Percentiles rank a stretch among this genome's conserved stretches.
phyloP scores from a whole-genome alignment of 2,797 vertebrate genomes.

The Sebastes melanostomus region DNA sequence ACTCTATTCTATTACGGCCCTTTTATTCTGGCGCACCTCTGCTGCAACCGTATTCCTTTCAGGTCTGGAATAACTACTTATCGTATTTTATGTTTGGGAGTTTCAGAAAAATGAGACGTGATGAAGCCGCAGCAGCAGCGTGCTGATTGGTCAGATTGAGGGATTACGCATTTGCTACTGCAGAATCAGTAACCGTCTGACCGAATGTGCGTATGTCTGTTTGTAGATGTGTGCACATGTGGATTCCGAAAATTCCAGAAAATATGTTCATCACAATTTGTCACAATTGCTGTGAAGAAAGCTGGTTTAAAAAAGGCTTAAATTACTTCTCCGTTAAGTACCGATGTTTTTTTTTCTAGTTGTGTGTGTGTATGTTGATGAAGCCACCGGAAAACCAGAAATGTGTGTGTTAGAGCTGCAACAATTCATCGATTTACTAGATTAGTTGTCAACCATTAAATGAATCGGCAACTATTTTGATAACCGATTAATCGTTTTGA shows the following conservation, averaged over 20 bases:
- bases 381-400: background rate
- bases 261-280: background rate
- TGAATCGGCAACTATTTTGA: too few relatives aligned
- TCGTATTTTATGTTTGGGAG: slow-evolving; percentile 35
- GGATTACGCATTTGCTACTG: background rate
- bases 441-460: too few relatives aligned
- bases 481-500: too few relatives aligned
- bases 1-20: slow-evolving; percentile 39
- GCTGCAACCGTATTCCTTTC: slow-evolving; percentile 35
- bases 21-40: slow-evolving; percentile 54
- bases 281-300: background rate
- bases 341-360: background rate
- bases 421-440: too few relatives aligned
- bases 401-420: background rate
- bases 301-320: background rate
- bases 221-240: background rate
- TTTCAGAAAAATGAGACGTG: slow-evolving; percentile 42
- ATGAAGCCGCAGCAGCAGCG: slow-evolving; percentile 9
- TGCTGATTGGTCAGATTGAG: slow-evolving; percentile 22
- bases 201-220: background rate
- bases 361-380: background rate
- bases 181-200: background rate
- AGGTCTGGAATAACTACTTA: slow-evolving; percentile 32
- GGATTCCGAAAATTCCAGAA: too few relatives aligned
- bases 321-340: background rate